phyloP scores from a whole-genome alignment of 2,888 invertebrate species.

The Pilophorus perplexus region DNA sequence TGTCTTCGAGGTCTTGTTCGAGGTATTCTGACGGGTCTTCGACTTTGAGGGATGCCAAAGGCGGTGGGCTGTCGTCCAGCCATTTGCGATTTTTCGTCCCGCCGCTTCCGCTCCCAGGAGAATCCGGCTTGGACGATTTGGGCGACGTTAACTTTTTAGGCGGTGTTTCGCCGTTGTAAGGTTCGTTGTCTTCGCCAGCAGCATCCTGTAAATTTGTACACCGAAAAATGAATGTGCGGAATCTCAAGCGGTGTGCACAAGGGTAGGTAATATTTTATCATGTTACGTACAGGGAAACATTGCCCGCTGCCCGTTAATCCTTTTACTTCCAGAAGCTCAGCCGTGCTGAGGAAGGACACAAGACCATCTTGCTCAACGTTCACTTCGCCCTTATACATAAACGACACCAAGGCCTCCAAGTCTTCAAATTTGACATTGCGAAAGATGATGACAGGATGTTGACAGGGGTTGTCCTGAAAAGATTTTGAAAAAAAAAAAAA shows the following conservation, averaged over 20 bases:
- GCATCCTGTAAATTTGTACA: slow-evolving; percentile 41
- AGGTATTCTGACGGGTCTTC: slow-evolving; percentile 39
- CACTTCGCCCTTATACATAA: slow-evolving; percentile 80
- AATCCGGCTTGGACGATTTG: slow-evolving; percentile 40
- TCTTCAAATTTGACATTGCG: slow-evolving; percentile 75
- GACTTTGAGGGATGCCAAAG: slow-evolving; percentile 32
- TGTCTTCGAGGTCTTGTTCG: slow-evolving; percentile 36
- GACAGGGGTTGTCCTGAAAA: slow-evolving; percentile 45
- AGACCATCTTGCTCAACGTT: slow-evolving; percentile 73
- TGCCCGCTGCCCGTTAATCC: slow-evolving; percentile 60
- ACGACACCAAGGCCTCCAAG: slow-evolving; percentile 72
- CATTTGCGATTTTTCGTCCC: slow-evolving; percentile 17
- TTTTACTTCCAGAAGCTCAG: slow-evolving; percentile 72
- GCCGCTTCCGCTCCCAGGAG: slow-evolving; percentile 20
- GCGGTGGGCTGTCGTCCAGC: slow-evolving; percentile 33
- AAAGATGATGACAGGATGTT: slow-evolving; percentile 77
- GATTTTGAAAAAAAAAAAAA: too few relatives aligned
- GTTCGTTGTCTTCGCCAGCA: slow-evolving; percentile 33
- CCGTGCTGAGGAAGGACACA: slow-evolving; percentile 73
- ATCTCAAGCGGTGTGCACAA: too few relatives aligned
- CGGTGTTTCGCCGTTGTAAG: background rate
- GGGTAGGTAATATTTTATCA: too few relatives aligned
- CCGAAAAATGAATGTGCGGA: too few relatives aligned
- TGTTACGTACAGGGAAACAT: slow-evolving; percentile 20
- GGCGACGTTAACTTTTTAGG: slow-evolving; percentile 33